Evolutionary conservation across 23 tunicate species (phyloP), one percentile per base, ranked within the genome.

Genomic region (Styela plicata): DNA sequence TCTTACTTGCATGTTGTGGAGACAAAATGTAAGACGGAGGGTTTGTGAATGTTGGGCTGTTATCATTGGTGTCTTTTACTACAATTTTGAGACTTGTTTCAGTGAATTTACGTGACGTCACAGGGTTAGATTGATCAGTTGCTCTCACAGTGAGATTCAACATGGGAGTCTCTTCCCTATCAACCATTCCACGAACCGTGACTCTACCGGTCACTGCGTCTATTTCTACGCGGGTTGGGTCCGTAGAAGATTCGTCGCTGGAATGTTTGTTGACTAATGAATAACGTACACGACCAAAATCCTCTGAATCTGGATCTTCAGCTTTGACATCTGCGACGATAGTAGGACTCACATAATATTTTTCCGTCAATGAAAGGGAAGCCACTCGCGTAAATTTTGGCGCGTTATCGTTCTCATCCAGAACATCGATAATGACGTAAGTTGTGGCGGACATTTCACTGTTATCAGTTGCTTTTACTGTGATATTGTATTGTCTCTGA

Each of bases 101-200:
- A 7, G 27, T 13, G n/a, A 52, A 76, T 76, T 76, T 27, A 0
- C 71, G 30, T 67, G 16, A 27, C 0, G 31, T 18, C 22, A 25
- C 31, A 22, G 81, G 33, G 24, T 80, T 73, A 30, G 33, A 74
- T 0, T 53, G 68, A 33, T 44, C 70, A 31, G 66, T 57, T 2
- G 85, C 85, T 57, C 79, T 78, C 53, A 87, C 90, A 3, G 80
- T 74, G 7, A 78, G 63, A 69, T 65, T 61, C 24, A 91, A 65
- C 2, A 68, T 78, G 34, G 81, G 63, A 19, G 66, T 44, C 34
- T 69, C 31, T 71, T 91, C 97, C 21, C 97, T 83, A 65, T 91
- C 97, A 17, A 91, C 77, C 32, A 21, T 63, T n/a, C 97, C 97
- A 0, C 84, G 21, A 5, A 91, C 76, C 36, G 31, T 44, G 22